Evolutionary conservation across 2,113 vertebrate species (phyloP).

Genomic region (Aspiorhynchus laticeps): DNA sequence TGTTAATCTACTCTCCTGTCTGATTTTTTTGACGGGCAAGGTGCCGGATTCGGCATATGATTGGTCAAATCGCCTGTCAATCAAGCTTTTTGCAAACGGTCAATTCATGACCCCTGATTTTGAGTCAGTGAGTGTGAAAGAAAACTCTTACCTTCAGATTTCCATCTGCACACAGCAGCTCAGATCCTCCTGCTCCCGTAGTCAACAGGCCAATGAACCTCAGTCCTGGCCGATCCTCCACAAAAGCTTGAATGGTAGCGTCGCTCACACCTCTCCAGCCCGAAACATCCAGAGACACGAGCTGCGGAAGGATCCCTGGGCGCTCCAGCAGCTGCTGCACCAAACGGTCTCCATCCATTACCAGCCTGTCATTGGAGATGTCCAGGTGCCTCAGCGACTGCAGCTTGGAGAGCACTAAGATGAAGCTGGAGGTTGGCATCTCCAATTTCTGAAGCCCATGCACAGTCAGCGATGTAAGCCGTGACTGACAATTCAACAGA

Average conservation of each 20-base stretch:
- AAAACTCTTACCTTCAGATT: constrained; percentile 82
- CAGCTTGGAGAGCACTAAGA: constrained; percentile 87
- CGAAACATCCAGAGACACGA: constrained; percentile 91
- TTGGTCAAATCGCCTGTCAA: too few relatives aligned
- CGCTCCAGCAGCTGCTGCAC: constrained; percentile 86
- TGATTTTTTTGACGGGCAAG: too few relatives aligned
- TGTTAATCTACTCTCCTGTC: too few relatives aligned
- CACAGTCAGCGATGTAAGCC: constrained; percentile 84
- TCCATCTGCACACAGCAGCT: constrained; percentile 82
- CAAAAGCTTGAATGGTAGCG: constrained; percentile 81
- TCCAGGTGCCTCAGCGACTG: constrained; percentile 88
- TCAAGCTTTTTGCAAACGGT: too few relatives aligned
- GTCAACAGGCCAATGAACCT: constrained; percentile 90
- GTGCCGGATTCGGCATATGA: too few relatives aligned
- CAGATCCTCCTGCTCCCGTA: constrained; percentile 88
- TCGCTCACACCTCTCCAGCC: constrained; percentile 87
- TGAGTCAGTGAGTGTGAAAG: neutral
- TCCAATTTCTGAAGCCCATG: constrained; percentile 88
- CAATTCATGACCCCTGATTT: neutral
- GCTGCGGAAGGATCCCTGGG: constrained; percentile 83
- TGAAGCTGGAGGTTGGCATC: constrained; percentile 85
- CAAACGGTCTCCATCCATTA: constrained; percentile 72
- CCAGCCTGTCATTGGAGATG: constrained; percentile 90
- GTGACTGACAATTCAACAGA: constrained; percentile 82
- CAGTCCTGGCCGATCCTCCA: constrained; percentile 82